Evolutionary conservation across 2,113 vertebrate species (phyloP).

Genomic region (Leptobrachium leishanense): DNA sequence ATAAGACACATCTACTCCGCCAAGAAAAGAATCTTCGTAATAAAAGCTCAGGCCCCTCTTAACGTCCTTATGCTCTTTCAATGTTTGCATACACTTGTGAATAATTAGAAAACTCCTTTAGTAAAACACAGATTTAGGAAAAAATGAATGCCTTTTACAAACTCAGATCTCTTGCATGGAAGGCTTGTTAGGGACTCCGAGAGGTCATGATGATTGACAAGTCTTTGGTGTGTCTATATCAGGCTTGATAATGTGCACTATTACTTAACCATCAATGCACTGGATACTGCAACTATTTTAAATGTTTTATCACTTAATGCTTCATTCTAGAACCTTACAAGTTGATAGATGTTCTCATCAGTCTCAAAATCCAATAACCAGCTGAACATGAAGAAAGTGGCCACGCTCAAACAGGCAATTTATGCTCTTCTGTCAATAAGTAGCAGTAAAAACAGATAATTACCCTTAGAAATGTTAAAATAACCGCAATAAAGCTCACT

Average conservation of each 20-base stretch:
- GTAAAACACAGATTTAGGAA: slow-evolving; percentile 46
- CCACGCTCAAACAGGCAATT: slow-evolving; percentile 56
- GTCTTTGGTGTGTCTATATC: slow-evolving; percentile 58
- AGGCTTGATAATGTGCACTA: slow-evolving; percentile 60
- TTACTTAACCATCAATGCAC: background rate
- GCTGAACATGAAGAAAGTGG: slow-evolving; percentile 33
- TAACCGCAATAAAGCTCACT: slow-evolving; percentile 42
- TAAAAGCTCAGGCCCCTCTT: slow-evolving; percentile 69
- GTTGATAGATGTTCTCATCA: slow-evolving; percentile 53
- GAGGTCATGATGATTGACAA: slow-evolving; percentile 73
- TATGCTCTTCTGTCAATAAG: slow-evolving; percentile 61
- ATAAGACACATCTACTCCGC: slow-evolving; percentile 69
- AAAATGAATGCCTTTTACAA: slow-evolving; percentile 54
- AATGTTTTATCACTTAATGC: background rate
- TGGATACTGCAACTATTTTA: no score
- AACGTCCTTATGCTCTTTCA: slow-evolving; percentile 66
- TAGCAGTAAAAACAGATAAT: slow-evolving; percentile 54
- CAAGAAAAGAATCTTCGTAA: slow-evolving; percentile 66
- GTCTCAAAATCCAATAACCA: slow-evolving; percentile 59
- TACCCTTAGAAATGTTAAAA: slow-evolving; percentile 42
- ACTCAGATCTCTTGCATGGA: slow-evolving; percentile 65
- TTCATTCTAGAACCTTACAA: background rate
- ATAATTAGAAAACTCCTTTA: slow-evolving; percentile 68
- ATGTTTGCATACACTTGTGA: slow-evolving; percentile 71
- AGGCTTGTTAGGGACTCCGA: slow-evolving; percentile 59